Evolutionary conservation across 1,140 invertebrate species (phyloP).

Genomic region (Tetragnatha versicolor): DNA sequence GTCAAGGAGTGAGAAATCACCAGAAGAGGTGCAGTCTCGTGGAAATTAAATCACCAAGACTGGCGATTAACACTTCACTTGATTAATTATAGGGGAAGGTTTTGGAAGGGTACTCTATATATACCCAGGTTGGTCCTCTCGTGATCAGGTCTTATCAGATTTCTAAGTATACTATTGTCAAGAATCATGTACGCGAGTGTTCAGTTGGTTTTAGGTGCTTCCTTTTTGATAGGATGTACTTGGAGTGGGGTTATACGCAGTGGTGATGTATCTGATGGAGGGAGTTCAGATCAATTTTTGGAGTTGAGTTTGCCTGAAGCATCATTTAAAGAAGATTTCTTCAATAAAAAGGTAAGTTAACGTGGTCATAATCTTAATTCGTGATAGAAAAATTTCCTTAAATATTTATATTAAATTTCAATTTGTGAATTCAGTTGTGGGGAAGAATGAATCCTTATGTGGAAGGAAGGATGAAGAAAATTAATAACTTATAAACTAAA

Average conservation of each 20-base stretch:
- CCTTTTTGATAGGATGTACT: too few species aligned
- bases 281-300: not conserved
- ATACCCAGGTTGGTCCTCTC: not conserved
- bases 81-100: slow-evolving; percentile 34
- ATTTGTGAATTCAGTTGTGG: too few species aligned
- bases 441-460: too few species aligned
- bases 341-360: not conserved
- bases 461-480: too few species aligned
- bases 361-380: not conserved
- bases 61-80: not conserved
- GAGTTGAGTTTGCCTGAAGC: slow-evolving; percentile 12
- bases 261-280: too few species aligned
- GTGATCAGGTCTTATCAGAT: too few species aligned
- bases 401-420: too few species aligned
- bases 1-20: slow-evolving; percentile 25
- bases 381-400: too few species aligned
- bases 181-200: not conserved
- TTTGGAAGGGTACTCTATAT: not conserved
- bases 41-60: slow-evolving; percentile 25
- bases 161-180: not conserved
- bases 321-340: slow-evolving; percentile 12
- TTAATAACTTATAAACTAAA: too few species aligned
- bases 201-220: not conserved
- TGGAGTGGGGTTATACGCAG: too few species aligned
- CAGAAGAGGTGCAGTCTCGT: not conserved